These are phyloP conservation scores for Rhizoglyphus robini DNA, from an alignment of 1,140 invertebrate species.

Conservation along the genomic window DNA sequence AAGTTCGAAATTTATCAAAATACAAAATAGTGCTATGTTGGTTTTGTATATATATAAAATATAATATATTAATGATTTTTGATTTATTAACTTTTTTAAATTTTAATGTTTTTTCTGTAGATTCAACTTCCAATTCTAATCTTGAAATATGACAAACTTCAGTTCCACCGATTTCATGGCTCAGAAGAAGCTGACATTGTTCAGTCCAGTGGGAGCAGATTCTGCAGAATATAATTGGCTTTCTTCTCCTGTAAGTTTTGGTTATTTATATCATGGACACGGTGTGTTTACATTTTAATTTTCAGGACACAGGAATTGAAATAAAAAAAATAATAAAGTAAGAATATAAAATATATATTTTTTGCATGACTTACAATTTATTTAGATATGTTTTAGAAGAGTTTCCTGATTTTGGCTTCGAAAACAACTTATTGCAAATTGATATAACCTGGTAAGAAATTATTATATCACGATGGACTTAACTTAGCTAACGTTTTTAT, in stretches of 20 bases:
- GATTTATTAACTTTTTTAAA: too few species aligned
- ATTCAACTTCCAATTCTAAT: too few species aligned
- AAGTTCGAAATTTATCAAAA: too few species aligned
- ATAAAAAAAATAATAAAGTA: constrained; percentile 77
- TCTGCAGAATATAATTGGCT: constrained; percentile 86
- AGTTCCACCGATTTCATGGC: background rate
- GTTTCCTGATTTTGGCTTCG: constrained; percentile 76
- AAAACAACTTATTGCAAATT: constrained; percentile 76
- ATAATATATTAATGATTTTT: too few species aligned
- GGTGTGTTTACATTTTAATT: constrained; percentile 29
- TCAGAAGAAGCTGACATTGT: constrained; percentile 49
- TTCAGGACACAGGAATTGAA: constrained; percentile 72
- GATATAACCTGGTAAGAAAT: constrained; percentile 56
- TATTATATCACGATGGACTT: constrained; percentile 2
- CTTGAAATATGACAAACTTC: too few species aligned
- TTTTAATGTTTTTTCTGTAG: too few species aligned
- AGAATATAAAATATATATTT: constrained; percentile 13
- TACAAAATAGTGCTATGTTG: too few species aligned
- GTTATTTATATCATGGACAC: background rate
- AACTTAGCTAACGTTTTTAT: too few species aligned
- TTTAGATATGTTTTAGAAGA: constrained; percentile 85
- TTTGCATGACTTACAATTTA: constrained; percentile 14
- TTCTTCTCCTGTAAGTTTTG: constrained; percentile 64
- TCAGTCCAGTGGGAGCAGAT: constrained; percentile 85
- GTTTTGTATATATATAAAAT: too few species aligned